phyloP scores from a whole-genome alignment of 2,113 vertebrate genomes.

The Ptilorrhoa leucosticta region DNA sequence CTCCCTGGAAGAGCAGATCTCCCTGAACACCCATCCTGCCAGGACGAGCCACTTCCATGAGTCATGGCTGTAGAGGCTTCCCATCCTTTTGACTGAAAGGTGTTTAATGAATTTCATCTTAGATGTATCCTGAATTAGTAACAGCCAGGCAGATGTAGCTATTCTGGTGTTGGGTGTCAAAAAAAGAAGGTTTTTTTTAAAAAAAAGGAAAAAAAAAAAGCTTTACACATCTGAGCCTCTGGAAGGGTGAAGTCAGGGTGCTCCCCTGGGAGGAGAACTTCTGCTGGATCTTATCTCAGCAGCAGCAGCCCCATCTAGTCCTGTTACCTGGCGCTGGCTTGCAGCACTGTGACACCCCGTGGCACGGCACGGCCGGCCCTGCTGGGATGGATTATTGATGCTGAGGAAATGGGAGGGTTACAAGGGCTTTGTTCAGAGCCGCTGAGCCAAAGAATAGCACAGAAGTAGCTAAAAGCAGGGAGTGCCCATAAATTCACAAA shows the following conservation, averaged over 20 bases:
- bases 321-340: background rate
- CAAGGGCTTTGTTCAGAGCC: background rate
- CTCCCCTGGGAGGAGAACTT: background rate
- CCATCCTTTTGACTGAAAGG: background rate
- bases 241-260: background rate
- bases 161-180: background rate
- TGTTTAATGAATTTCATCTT: background rate
- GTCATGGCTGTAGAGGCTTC: background rate
- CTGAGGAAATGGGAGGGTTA: background rate
- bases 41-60: background rate
- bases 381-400: background rate
- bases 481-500: constrained; percentile 9
- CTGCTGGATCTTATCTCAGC: background rate
- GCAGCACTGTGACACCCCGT: background rate
- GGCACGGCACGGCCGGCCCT: background rate
- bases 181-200: background rate
- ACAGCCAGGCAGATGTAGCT: background rate
- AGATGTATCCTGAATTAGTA: background rate
- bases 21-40: background rate
- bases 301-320: background rate
- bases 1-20: background rate
- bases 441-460: background rate
- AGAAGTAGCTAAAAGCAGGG: constrained; percentile 12
- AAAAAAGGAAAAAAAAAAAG: background rate
- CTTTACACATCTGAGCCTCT: background rate